Evolutionary conservation across 92 coral and sea anemone genomes (phyloP).

Genomic region (Heteractis magnifica): DNA sequence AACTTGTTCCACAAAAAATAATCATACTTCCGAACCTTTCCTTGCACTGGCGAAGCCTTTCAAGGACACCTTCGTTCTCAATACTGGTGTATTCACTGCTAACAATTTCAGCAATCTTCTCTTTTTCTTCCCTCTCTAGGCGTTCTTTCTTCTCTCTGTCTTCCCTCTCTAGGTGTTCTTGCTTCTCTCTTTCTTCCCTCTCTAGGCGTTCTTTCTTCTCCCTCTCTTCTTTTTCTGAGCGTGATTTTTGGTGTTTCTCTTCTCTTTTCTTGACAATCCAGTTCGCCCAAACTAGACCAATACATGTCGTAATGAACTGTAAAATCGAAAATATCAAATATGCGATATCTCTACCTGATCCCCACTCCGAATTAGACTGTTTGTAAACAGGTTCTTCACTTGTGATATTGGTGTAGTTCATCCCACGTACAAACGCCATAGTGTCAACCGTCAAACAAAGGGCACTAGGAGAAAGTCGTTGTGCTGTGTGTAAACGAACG

Average conservation of each 20-base stretch:
- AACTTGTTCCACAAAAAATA: background rate
- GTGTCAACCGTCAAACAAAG: too few species aligned
- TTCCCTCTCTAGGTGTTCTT: background rate
- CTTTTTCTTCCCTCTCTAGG: constrained; percentile 13
- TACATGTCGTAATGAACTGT: background rate
- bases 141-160: background rate
- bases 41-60: background rate
- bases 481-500: too few species aligned
- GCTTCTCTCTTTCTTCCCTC: background rate
- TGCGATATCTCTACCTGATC: background rate
- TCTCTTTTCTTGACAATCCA: background rate
- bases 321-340: background rate
- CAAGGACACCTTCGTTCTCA: background rate
- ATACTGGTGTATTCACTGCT: constrained; percentile 15
- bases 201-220: constrained; percentile 4
- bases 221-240: constrained; percentile 7
- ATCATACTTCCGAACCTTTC: constrained; percentile 1
- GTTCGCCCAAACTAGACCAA: constrained; percentile 10
- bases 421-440: background rate
- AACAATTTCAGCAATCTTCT: constrained; percentile 21
- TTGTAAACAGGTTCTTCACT: background rate
- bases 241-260: background rate
- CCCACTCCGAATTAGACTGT: background rate
- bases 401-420: constrained; percentile 10
- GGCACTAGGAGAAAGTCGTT: too few species aligned